Percentiles rank a stretch among this genome's conserved stretches.
Evolutionary conservation across 2,888 invertebrate species (phyloP).

Genomic region (Brachyopa scutellaris): DNA sequence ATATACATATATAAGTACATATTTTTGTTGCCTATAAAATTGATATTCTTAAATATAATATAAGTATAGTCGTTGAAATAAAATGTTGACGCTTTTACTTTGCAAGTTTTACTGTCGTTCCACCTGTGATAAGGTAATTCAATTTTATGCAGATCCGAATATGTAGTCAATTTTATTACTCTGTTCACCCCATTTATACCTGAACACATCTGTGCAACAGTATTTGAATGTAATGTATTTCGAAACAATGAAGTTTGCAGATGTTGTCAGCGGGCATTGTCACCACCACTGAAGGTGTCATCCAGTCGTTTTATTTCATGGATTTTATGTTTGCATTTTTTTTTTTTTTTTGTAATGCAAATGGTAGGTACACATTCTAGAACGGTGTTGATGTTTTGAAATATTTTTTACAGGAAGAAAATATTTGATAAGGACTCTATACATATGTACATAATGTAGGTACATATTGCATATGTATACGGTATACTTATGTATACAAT

Average conservation of each 20-base stretch:
- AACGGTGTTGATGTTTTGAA: no score
- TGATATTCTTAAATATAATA: no score
- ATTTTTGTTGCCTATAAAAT: no score
- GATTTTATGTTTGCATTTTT: conserved; percentile 19
- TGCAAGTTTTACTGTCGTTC: conserved; percentile 16
- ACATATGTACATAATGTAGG: no score
- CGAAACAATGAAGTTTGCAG: conserved; percentile 46
- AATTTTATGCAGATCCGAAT: conserved; percentile 20
- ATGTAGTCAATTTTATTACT: conserved; percentile 26
- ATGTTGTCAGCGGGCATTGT: conserved; percentile 49
- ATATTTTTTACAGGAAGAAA: no score
- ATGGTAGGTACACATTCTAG: no score
- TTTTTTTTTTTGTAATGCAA: no score
- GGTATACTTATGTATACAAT: no score
- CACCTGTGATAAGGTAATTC: conserved; percentile 37
- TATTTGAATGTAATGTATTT: conserved; percentile 37
- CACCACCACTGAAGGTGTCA: conserved; percentile 29
- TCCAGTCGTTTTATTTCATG: conserved; percentile 29
- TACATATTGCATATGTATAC: no score
- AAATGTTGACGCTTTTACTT: conserved; percentile 10
- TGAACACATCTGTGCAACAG: conserved; percentile 45
- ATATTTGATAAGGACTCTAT: no score
- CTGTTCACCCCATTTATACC: conserved; percentile 37
- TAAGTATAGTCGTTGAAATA: no score
- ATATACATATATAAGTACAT: no score